These are phyloP conservation scores for Bombus soroeensis DNA, from an alignment of 1,140 invertebrate species.

Conservation along the genomic window DNA sequence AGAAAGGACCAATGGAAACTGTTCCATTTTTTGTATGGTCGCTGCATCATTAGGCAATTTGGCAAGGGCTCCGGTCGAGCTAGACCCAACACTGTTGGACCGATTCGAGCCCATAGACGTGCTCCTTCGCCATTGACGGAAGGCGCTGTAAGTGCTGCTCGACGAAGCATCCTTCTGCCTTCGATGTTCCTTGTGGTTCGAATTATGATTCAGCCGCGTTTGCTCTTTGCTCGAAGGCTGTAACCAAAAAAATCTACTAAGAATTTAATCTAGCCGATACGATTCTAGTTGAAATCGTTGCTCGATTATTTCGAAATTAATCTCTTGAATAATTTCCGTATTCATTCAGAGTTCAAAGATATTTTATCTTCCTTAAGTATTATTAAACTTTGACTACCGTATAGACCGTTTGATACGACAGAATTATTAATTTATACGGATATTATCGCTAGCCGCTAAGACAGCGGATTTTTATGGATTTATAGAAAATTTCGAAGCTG, in stretches of 20 bases:
- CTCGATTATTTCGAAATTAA: not conserved
- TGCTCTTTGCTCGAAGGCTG: constrained; percentile 72
- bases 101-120: constrained; percentile 62
- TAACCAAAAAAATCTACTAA: constrained; percentile 70
- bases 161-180: constrained; percentile 66
- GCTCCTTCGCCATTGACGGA: constrained; percentile 76
- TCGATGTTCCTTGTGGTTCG: constrained; percentile 47
- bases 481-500: too few relatives aligned
- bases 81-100: constrained; percentile 52
- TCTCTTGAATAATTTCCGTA: not conserved
- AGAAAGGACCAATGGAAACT: constrained; percentile 75
- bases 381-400: too few relatives aligned
- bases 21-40: constrained; percentile 71
- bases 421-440: too few relatives aligned
- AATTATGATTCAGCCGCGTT: constrained; percentile 55
- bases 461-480: too few relatives aligned
- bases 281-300: not conserved
- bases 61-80: constrained; percentile 43
- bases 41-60: constrained; percentile 58
- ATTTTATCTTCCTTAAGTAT: too few relatives aligned
- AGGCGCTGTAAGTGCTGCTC: constrained; percentile 67
- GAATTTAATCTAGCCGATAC: constrained; percentile 63
- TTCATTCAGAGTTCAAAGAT: too few relatives aligned
- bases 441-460: too few relatives aligned
- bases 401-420: too few relatives aligned